phyloP scores from a whole-genome alignment of 2,797 vertebrate genomes.

The Danio albolineatus region DNA sequence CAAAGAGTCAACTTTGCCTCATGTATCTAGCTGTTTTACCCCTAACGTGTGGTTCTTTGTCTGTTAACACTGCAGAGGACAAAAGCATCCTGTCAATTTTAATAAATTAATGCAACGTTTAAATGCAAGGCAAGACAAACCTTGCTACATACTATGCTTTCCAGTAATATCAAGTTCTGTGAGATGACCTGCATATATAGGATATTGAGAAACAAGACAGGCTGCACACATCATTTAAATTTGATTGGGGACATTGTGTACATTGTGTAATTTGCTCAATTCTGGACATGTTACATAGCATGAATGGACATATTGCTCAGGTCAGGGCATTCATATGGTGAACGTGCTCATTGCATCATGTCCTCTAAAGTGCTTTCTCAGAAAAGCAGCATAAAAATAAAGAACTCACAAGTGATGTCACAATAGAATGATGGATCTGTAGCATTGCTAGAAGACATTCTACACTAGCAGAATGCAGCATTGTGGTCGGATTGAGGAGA shows the following conservation, averaged over 20 bases:
- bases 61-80: neutral
- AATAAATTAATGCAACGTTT: constrained; percentile 12
- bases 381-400: constrained; percentile 20
- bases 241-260: neutral
- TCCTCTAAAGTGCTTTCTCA: constrained; percentile 36
- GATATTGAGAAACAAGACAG: constrained; percentile 6
- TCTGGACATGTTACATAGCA: constrained; percentile 17
- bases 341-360: constrained; percentile 42
- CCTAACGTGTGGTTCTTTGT: neutral
- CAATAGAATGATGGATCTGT: constrained; percentile 12
- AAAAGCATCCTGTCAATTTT: constrained; percentile 20
- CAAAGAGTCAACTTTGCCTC: constrained; percentile 5
- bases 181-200: neutral
- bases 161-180: neutral
- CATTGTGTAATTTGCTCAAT: constrained; percentile 16
- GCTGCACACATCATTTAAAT: neutral
- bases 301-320: constrained; percentile 38
- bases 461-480: neutral
- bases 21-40: neutral
- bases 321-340: constrained; percentile 7
- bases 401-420: constrained; percentile 45
- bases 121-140: neutral
- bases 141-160: constrained; percentile 2
- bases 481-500: constrained; percentile 11
- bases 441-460: constrained; percentile 32